phyloP scores from a whole-genome alignment of 2,113 vertebrate genomes.

The Ramphastos sulfuratus region DNA sequence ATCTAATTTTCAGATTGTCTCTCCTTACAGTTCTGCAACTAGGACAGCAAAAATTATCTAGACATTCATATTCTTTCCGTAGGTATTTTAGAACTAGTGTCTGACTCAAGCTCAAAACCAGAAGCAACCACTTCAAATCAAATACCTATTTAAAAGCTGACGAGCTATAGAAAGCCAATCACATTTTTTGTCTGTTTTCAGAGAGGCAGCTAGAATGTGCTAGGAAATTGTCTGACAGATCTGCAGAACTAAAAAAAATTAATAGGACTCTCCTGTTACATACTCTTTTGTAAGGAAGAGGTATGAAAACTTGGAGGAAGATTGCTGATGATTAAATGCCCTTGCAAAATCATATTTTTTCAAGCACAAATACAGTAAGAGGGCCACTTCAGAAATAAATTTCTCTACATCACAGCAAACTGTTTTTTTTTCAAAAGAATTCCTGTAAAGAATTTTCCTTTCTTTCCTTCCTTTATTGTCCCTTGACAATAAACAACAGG shows the following conservation, averaged over 20 bases:
- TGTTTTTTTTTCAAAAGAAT: background rate
- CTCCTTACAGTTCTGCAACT: background rate
- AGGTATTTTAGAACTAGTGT: background rate
- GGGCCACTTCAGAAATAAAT: background rate
- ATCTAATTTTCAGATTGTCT: background rate
- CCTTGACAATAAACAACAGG: background rate
- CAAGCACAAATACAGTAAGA: background rate
- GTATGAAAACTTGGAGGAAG: background rate
- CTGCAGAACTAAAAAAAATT: background rate
- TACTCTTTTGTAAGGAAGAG: background rate
- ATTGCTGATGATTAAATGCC: background rate
- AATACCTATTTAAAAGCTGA: background rate
- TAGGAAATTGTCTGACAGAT: background rate
- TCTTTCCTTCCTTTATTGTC: background rate
- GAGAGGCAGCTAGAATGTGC: background rate
- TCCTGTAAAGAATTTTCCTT: background rate
- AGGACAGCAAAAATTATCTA: background rate
- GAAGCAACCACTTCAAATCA: background rate
- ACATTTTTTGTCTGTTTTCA: background rate
- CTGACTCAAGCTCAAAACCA: background rate
- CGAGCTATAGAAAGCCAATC: background rate
- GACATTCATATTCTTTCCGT: background rate
- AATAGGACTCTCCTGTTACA: background rate
- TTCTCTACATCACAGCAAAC: background rate
- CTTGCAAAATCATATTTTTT: background rate